Evolutionary conservation across 2,113 vertebrate genomes (phyloP), one percentile per base, ranked within the genome.

Genomic region (Dicerorhinus sumatrensis): DNA sequence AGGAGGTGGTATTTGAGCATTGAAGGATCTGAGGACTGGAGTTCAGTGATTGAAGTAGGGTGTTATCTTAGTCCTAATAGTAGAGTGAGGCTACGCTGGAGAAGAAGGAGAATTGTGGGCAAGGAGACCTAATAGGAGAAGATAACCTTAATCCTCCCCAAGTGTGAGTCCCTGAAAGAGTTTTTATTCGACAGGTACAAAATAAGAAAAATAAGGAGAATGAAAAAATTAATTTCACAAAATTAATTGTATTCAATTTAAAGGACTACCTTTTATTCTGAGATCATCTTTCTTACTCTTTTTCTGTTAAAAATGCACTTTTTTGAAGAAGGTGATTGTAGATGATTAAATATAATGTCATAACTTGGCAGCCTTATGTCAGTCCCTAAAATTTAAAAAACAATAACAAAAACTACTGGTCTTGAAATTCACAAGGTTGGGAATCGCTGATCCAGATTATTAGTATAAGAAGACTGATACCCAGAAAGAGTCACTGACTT

Each of bases 251-350:
- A 62, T 92, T 80, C 25, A 39, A 39, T 29, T 92, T 86, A 25
- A 93, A 85, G 73, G 23, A 42, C 46, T 60, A 39, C 3, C 8
- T 79, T 83, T 91, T 72, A 72, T 70, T 79, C 29, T 51, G 18
- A 90, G 31, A 6, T 65, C 89, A 86, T 93, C 20, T 21, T 67
- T 80, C 27, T 48, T 63, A 54, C 6, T 76, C 18, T 63, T 75
- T 91, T 85, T 73, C 76, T 81, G 83, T 63, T 92, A 56, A 91
- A 91, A 81, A 89, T 72, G 12, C 3, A 27, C 70, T 56, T 94
- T 88, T 79, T 77, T 46, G 56, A 96, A 83, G 36, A 82, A 46
- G 39, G 8, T 56, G n/a, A 70, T 76, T 54, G 23, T 84, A 46
- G 36, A 33, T 36, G 48, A 21, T 76, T 79, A 95, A 82, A 63